phyloP scores from a whole-genome alignment of 2,888 invertebrate species.

The Syrphus vitripennis region DNA sequence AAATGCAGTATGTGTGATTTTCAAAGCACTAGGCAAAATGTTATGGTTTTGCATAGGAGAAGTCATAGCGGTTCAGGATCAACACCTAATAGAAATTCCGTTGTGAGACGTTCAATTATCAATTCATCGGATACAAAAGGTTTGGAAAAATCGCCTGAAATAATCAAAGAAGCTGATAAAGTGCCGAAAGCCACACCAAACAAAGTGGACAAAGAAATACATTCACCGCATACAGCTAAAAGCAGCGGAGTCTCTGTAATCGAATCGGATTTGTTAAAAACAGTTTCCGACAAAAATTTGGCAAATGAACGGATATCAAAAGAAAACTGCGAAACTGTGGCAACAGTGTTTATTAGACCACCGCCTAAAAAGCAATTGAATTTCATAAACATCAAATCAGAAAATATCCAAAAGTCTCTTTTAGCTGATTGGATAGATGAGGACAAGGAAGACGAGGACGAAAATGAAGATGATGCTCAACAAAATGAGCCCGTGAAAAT shows the following conservation, averaged over 20 bases:
- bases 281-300: not conserved
- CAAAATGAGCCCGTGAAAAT: not conserved
- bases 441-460: constrained; percentile 79
- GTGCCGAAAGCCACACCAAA: not conserved
- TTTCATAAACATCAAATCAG: constrained; percentile 47
- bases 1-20: constrained; percentile 86
- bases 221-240: not conserved
- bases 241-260: not conserved
- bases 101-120: constrained; percentile 74
- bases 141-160: not conserved
- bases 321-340: not conserved
- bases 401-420: constrained; percentile 86
- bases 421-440: constrained; percentile 91
- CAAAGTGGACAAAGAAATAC: not conserved
- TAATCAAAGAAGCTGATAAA: not conserved
- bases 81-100: constrained; percentile 5
- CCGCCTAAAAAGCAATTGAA: not conserved
- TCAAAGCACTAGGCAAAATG: constrained; percentile 86
- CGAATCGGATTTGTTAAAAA: not conserved
- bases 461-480: constrained; percentile 23
- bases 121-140: not conserved
- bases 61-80: constrained; percentile 82
- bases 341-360: not conserved
- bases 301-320: not conserved
- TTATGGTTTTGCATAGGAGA: constrained; percentile 88